Evolutionary conservation across 2,888 invertebrate species (phyloP), one percentile per base, ranked within the genome.

Genomic region (Scaptomyza tumidula): DNA sequence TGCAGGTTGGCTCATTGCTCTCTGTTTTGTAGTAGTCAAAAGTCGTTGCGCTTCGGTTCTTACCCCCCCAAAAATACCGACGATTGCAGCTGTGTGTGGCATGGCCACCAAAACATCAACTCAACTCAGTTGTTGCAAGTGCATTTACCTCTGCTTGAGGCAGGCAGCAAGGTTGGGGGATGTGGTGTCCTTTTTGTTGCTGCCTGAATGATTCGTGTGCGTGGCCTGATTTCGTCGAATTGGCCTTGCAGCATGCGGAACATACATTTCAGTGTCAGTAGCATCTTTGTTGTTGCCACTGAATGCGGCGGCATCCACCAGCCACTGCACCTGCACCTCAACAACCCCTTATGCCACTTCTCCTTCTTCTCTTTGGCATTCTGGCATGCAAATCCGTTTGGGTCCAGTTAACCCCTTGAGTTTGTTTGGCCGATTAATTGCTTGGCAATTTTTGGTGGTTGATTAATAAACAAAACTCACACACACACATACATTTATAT

Each of bases 181-280:
- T n/a, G 14, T n/a, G 33, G 13, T 10, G 48, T 63, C 7, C 56
- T 64, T 65, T 62, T 27, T 58, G 65, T 35, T 37, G n/a, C 37
- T 27, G 33, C 69, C 16, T 50, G 35, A 50, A 58, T 59, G 54
- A 69, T 68, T 62, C 71, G 86, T 82, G 79, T 85, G 86, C 87
- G 88, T 86, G 86, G 87, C 85, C 85, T 87, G 80, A 79, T 86
- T 86, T 86, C 66, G 78, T 73, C 73, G 80, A 80, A 80, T 88
- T 86, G 84, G 84, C 86, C 84, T 86, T 88, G 81, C 66, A 65
- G 79, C 66, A 65, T 73, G 71, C 78, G 71, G 66, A 39, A 14
- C 14, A 50, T 48, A 68, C 78, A 68, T 80, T 80, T 79, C 84
- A 84, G 80, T 85, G 86, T 80, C 86, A 87, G 75, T 78, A 69